phyloP scores from a whole-genome alignment of 2,888 invertebrate species.

The Altica lythri region DNA sequence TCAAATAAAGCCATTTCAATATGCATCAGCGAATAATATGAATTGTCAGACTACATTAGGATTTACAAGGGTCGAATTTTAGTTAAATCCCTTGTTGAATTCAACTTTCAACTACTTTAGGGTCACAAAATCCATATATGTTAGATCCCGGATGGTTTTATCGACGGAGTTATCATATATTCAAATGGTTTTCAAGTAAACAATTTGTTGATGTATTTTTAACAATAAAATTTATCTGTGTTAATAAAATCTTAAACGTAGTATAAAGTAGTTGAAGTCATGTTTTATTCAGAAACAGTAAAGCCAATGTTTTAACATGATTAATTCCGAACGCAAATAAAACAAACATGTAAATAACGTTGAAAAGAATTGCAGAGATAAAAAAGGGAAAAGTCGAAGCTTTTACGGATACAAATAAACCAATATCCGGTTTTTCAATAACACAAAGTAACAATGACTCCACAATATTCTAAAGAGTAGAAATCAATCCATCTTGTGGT shows the following conservation, averaged over 20 bases:
- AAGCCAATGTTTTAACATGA: conserved; percentile 15
- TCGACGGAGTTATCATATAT: conserved; percentile 1
- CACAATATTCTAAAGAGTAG: conserved; percentile 49
- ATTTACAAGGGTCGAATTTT: conserved; percentile 30
- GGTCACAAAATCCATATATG: no score
- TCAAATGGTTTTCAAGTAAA: no score
- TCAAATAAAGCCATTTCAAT: conserved; percentile 25
- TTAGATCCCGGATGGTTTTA: no score
- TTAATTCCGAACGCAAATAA: conserved; percentile 22
- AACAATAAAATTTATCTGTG: no score
- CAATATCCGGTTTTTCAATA: conserved; percentile 44
- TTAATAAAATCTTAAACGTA: not conserved
- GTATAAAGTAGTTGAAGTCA: not conserved
- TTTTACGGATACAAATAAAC: conserved; percentile 39
- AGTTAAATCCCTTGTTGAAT: conserved; percentile 22
- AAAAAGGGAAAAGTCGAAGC: conserved; percentile 17
- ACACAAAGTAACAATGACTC: conserved; percentile 49
- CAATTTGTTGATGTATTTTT: no score
- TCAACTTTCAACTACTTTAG: conserved; percentile 17
- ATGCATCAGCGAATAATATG: conserved; percentile 30
- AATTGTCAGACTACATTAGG: conserved; percentile 36
- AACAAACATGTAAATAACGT: conserved; percentile 22
- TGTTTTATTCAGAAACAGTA: conserved; percentile 17
- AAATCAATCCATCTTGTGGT: conserved; percentile 51
- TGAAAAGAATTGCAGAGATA: conserved; percentile 14